phyloP scores from a whole-genome alignment of 2,797 vertebrate species.

The Hybognathus amarus region DNA sequence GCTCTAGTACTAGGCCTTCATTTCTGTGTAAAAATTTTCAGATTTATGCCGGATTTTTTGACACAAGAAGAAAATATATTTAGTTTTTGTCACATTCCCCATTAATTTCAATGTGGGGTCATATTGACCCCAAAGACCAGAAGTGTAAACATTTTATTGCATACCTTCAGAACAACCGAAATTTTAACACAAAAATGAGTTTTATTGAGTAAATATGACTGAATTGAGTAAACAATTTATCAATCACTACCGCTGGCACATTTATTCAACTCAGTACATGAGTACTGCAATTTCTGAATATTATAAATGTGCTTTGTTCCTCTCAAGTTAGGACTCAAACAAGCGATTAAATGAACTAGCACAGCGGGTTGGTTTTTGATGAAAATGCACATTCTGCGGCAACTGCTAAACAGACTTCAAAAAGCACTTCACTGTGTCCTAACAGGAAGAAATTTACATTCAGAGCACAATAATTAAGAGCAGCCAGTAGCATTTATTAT shows the following conservation, averaged over 20 bases:
- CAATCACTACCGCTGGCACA: background rate
- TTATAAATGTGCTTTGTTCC: constrained; percentile 1
- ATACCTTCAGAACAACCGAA: too few relatives aligned
- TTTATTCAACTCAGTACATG: background rate
- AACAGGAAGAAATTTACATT: background rate
- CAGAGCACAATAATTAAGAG: background rate
- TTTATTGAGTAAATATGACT: background rate
- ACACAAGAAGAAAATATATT: too few relatives aligned
- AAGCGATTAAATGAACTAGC: constrained; percentile 18
- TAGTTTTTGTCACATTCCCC: too few relatives aligned
- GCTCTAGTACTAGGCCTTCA: too few relatives aligned
- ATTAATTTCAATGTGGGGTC: too few relatives aligned
- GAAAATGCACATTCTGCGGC: constrained; percentile 15
- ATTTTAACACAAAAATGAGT: background rate
- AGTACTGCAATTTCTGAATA: constrained; percentile 4
- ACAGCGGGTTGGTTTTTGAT: constrained; percentile 27
- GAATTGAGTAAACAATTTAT: background rate
- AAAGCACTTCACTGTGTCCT: constrained; percentile 13
- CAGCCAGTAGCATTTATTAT: background rate
- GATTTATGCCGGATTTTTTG: too few relatives aligned
- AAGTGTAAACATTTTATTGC: too few relatives aligned
- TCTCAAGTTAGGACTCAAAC: constrained; percentile 18
- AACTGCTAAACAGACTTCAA: constrained; percentile 25
- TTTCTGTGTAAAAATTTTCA: too few relatives aligned
- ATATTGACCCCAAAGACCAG: too few relatives aligned